Conservation (phyloP, 2,113 vertebrate genomes). For the Pholis gunnellus region DNA sequence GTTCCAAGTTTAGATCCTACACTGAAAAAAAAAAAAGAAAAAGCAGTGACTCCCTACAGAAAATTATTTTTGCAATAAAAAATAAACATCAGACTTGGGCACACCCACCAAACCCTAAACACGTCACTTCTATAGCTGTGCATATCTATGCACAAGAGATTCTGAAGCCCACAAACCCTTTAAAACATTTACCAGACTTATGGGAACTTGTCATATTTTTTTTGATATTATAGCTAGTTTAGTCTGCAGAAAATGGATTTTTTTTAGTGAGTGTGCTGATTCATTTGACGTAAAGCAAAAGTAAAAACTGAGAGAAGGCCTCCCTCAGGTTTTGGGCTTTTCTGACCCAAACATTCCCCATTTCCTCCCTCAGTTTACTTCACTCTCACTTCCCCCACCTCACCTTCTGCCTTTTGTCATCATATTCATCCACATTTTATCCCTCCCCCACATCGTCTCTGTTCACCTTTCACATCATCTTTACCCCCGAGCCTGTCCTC, state of each 20-base stretch:
- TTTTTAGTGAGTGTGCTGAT: neutral
- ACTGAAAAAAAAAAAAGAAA: neutral
- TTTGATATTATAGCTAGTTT: neutral
- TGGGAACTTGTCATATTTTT: neutral
- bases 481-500: neutral
- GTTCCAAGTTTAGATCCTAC: neutral
- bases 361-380: slow-evolving; percentile 16
- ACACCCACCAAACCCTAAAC: neutral
- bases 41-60: too few relatives aligned
- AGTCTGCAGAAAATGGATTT: neutral
- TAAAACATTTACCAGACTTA: neutral
- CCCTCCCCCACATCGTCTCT: slow-evolving; percentile 5
- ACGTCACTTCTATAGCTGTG: neutral
- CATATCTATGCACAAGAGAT: slow-evolving; percentile 7
- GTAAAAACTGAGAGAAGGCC: slow-evolving; percentile 44
- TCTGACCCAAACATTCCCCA: slow-evolving; percentile 64
- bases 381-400: slow-evolving; percentile 4
- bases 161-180: neutral
- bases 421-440: slow-evolving; percentile 8
- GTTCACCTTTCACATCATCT: slow-evolving; percentile 27
- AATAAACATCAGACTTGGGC: slow-evolving; percentile 7
- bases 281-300: neutral
- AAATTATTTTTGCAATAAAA: slow-evolving; percentile 3
- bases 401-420: slow-evolving; percentile 21
- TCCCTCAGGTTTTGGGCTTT: slow-evolving; percentile 53